Base-by-base conservation (phyloP, 2,113 vertebrate genomes). In the Grammomys dolichurus region DNA sequence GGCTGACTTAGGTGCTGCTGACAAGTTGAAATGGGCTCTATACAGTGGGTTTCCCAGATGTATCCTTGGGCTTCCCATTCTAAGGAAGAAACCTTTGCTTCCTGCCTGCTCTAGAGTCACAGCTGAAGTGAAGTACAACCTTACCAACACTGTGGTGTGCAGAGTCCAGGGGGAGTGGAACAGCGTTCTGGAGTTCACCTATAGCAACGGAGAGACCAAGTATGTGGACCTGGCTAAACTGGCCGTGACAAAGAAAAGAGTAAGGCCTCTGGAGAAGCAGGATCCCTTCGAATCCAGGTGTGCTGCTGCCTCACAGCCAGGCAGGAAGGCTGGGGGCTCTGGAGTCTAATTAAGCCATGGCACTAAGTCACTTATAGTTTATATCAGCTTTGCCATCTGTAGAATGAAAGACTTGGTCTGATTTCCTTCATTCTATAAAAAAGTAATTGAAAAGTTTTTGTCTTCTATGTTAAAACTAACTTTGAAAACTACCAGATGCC, bases 81-180 rank as follows among this genome's bases (percentile, higher is more conserved):
- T 75, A 54, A 78, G 65, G 75, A 69, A 67, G 24, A 82, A 89
- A 7, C 6, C 51, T 82, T 87, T 76, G 26, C 95, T 75, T 92
- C 33, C 91, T 92, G 0, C n/a, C 13, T 75, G 95, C 95, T 93
- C 63, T 90, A 99, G 99, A 98, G 99, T 99, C 60, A 99, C 99
- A 0, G 99, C 99, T 0, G 99, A 99, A 98, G 99, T 99, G 95
- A 99, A 99, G 98, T 99, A 99, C 98, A 99, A 99, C 92, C 0
- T 95, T 24, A 99, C 99, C 4, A 99, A 99, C 91, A 98, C 98
- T 0, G 99, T 99, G 98, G 99, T 99, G 76, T 99, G 99, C 97
- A 99, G 98, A 33, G 99, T 99, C 54, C 99, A 99, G 96, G 99
- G 99, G 0, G 99, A 99, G 97, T 99, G 99, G 99, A 99, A 99